Evolutionary conservation across 2,888 invertebrate genomes (phyloP), one percentile per base, ranked within the genome.

Genomic region (Acanthococcus lagerstroemiae): DNA sequence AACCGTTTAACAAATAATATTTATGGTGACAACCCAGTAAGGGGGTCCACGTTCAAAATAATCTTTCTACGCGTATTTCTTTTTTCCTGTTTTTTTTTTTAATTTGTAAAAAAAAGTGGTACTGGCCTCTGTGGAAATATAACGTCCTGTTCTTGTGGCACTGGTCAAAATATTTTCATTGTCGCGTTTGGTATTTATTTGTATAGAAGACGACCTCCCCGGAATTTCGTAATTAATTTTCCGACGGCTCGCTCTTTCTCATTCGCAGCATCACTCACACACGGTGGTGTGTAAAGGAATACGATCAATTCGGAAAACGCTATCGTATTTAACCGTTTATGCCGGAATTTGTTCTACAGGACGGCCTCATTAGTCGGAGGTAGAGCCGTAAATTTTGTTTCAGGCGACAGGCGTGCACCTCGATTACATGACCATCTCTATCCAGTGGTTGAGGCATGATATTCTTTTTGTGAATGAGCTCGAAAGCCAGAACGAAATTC

Each of bases 21-120:
- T 61, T 61, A 61, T 61, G 52, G 61, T 52, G 61, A 61, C 61
- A 61, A 61, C 61, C 24, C 61, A 52, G 61, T 52, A 30, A 61
- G 61, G 61, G 58, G 61, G 61, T 52, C 61, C 30, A 54, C 37
- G 26, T 52, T 61, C 24, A 50, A 50, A 61, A 61, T 52, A 50
- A 61, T 61, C 21, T 52, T 22, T 52, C 52, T 52, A 22, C 22
- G 19, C 24, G 6, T 52, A 52, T 52, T 48, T 21, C 5, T 21
- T 52, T 24, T 52, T 52, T 52, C 24, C 5, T 52, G 5, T 52
- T 45, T 17, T 17, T 45, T 17, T 58, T 45, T 48, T 22, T 58
- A 58, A 58, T 58, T 25, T 58, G 58, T 46, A 26, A 26, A 21
- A 25, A 44, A 25, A 21, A 58, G 57, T 57, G 45, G 46, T 44